A percentile compares a stretch with the other conserved stretches of the same genome.
Conservation (phyloP, 1,140 invertebrate genomes). For the Musca vetustissima region DNA sequence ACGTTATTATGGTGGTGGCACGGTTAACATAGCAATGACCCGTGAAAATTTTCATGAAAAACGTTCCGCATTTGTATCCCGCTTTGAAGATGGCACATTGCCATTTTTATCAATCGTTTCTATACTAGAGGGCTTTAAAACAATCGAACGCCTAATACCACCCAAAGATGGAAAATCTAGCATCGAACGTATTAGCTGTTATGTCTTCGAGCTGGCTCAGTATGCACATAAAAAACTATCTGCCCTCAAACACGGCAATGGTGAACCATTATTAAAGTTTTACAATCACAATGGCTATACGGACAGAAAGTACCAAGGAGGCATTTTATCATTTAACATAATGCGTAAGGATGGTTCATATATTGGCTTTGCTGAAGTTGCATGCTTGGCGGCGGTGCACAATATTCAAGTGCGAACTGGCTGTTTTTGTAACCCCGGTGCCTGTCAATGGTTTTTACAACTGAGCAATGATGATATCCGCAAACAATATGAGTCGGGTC, state of each 20-base stretch:
- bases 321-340: conserved; percentile 88
- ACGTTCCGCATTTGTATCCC: conserved; percentile 68
- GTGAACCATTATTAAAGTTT: conserved; percentile 65
- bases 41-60: conserved; percentile 70
- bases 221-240: conserved; percentile 70
- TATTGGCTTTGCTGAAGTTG: conserved; percentile 88
- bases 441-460: conserved; percentile 82
- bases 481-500: conserved; percentile 81
- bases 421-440: conserved; percentile 96
- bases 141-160: conserved; percentile 62
- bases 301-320: conserved; percentile 71
- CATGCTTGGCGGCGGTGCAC: conserved; percentile 84
- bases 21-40: conserved; percentile 78
- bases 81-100: conserved; percentile 92
- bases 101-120: conserved; percentile 84
- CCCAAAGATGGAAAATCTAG: conserved; percentile 58
- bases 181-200: conserved; percentile 68
- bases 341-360: conserved; percentile 73
- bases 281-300: conserved; percentile 75
- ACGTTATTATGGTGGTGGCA: conserved; percentile 90
- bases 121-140: conserved; percentile 79
- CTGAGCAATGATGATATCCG: conserved; percentile 71
- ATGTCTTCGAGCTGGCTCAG: conserved; percentile 77
- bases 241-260: conserved; percentile 74
- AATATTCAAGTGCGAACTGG: conserved; percentile 87